Base-by-base conservation (phyloP, 2,888 invertebrate species). In the Rhingia rostrata region DNA sequence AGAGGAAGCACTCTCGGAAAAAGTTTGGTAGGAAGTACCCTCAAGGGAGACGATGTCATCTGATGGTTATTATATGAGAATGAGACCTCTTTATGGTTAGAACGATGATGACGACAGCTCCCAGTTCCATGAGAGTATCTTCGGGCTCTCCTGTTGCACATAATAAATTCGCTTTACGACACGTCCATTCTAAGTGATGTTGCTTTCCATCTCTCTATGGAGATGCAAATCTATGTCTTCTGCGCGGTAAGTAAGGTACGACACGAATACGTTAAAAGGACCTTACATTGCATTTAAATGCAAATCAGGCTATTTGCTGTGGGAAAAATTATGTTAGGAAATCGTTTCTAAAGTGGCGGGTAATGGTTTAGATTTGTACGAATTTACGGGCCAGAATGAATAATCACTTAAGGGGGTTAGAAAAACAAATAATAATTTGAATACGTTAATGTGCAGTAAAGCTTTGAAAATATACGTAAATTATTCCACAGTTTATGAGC, bases 221-320 rank as follows among this genome's bases (percentile, higher is more conserved):
- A 22, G 22, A 22, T 22, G 22, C 22, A 22, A 22, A 22, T 22
- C 22, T 22, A 22, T 22, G 22, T 22, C 22, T 2, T 22, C 22
- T 22, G 22, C 2, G 22, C 22, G 22, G 22, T 22, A 2, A 22
- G 22, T 22, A 22, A 22, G 2, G 1, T 22, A 22, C 22, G 22
- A 22, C 22, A 22, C 2, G 2, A 22, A 22, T 22, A 22, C 2
- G 22, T 22, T 22, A 22, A 22, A 22, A 22, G 22, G 1, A 22
- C 22, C 47, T 39, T 47, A 77, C 70, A 53, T 64, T 72, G 64
- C 77, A 82, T 70, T 75, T 60, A 77, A 77, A 82, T 82, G 77
- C 77, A 82, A 82, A 82, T 82, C 51, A 56, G 61, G 77, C 49
- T 61, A 80, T 80, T 80, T 14, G 10, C 32, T 41, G 14, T 37